Evolutionary conservation across 2,113 vertebrate genomes (phyloP), one percentile per base, ranked within the genome.

Genomic region (Brienomyrus brachyistius): DNA sequence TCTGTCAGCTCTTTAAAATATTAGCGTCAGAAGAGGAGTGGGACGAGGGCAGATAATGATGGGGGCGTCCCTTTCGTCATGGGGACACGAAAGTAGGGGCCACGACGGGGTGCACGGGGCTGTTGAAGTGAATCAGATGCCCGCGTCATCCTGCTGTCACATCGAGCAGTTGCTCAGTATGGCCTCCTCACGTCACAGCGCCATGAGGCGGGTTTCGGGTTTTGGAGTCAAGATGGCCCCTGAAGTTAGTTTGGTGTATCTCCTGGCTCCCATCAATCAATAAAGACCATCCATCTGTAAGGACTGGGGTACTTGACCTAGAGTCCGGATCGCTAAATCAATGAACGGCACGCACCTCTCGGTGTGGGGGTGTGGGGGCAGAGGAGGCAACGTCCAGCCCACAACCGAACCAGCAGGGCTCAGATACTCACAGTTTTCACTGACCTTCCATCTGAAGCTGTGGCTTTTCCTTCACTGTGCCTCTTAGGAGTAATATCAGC

Each of bases 1-100:
- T 83, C 89, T 90, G 89, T 45, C 56, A 45, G 87, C 87, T 88
- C 50, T 47, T 88, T 62, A 15, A 45, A 88, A 66, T 48, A 88
- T 88, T 88, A 66, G 87, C 21, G 85, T 54, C 85, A 54, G 51
- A 54, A 54, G 51, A 54, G 51, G 85, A 40, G 31, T 15, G 10
- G 21, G 50, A 5, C 6, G 85, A 15, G 45, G 45, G 31, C 85
- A 31, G 85, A 40, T 56, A 40, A 54, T n/a, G 82, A 21, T n/a
- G 82, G 82, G 40, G 21, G 82, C 43, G 51, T 11, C 85, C 51
- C 85, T 54, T 87, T 56, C 27, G 48, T 56, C 31, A 43, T 9
- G 51, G 85, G 35, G 51, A 87, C 27, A 4, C 51, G 2, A 52
- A 31, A 86, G 15, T 9, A 8, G 27, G 47, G 27, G 48, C n/a